A percentile compares a stretch with the other conserved stretches of the same genome.
These are phyloP conservation scores for Xenops minutus DNA, from an alignment of 2,797 vertebrate genomes.

Conservation along the genomic window DNA sequence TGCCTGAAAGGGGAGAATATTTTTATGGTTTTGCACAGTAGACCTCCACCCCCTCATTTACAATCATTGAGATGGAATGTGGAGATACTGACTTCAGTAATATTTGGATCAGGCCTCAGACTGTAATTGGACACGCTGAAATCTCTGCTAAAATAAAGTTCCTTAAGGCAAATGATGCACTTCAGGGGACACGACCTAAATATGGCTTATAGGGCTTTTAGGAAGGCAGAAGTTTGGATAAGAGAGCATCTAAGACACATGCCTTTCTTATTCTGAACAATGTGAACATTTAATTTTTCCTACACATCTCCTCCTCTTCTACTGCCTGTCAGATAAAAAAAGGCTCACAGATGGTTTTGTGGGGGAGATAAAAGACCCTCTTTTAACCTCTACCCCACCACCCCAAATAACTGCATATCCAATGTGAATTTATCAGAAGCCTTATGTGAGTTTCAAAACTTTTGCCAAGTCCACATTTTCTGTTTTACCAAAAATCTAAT, in stretches of 20 bases:
- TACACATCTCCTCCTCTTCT: conserved; percentile 64
- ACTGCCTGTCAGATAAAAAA: conserved; percentile 67
- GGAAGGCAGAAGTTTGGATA: conserved; percentile 28
- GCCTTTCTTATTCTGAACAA: conserved; percentile 61
- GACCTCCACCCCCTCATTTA: conserved; percentile 3
- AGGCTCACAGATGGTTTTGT: conserved; percentile 55
- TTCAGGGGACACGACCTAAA: conserved; percentile 27
- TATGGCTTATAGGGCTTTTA: not conserved
- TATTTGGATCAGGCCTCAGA: conserved; percentile 6
- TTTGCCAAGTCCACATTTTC: conserved; percentile 63
- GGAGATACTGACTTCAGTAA: conserved; percentile 11
- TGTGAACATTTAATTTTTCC: conserved; percentile 63
- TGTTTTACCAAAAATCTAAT: conserved; percentile 56
- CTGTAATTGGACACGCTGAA: not conserved
- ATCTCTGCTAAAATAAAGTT: conserved; percentile 1
- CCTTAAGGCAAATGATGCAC: conserved; percentile 11
- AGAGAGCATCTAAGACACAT: conserved; percentile 14
- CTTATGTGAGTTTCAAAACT: conserved; percentile 66
- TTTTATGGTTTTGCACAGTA: not conserved
- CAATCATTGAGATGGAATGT: conserved; percentile 31
- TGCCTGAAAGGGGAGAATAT: not conserved
- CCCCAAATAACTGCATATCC: conserved; percentile 57
- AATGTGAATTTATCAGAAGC: conserved; percentile 51
- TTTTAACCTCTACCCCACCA: conserved; percentile 56
- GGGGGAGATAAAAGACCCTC: conserved; percentile 55